Base-by-base conservation (phyloP, 2,113 vertebrate genomes). In the Rhizomys pruinosus region DNA sequence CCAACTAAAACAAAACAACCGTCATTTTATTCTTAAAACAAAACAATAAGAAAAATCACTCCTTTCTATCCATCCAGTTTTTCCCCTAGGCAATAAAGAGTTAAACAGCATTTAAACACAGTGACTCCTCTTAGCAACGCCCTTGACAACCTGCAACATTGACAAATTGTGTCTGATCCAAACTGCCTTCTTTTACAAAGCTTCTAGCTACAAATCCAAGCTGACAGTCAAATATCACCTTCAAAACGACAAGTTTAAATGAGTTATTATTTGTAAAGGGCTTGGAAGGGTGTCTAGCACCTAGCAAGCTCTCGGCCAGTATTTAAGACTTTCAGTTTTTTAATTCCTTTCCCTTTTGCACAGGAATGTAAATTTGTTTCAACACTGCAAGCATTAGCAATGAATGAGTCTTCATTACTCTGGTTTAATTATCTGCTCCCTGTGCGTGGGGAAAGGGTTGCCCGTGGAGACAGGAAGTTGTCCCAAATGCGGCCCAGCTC, bases 111-210 rank as follows among this genome's bases (percentile, higher is more conserved):
- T 96, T 90, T 90, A 96, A 95, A 95, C 91, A 87, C 47, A 79
- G 92, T 37, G 11, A 55, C 16, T 94, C 87, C 69, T 94, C 93
- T 96, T 93, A 97, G 95, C 95, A 97, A 96, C 79, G 71, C 79
- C 96, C 97, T 96, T 96, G 96, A 97, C 95, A 96, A 96, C 96
- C 93, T 92, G 94, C 71, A 93, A 95, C 95, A 92, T n/a, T 92
- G 90, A 96, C 90, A 89, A 93, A 97, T 92, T 95, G 93, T 93
- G 93, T 96, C 90, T 95, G 94, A 96, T 96, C 94, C 94, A 96
- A 95, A 95, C 88, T 96, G 94, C 89, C 85, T 94, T 69, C 86
- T 95, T 91, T 95, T 78, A 92, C 95, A 95, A 96, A 96, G 94
- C 96, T 96, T 89, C 78, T 93, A 94, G 94, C 89, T 87, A 94